Evolutionary conservation across 2,888 invertebrate species (phyloP).

Genomic region (Epinotia demarniana): DNA sequence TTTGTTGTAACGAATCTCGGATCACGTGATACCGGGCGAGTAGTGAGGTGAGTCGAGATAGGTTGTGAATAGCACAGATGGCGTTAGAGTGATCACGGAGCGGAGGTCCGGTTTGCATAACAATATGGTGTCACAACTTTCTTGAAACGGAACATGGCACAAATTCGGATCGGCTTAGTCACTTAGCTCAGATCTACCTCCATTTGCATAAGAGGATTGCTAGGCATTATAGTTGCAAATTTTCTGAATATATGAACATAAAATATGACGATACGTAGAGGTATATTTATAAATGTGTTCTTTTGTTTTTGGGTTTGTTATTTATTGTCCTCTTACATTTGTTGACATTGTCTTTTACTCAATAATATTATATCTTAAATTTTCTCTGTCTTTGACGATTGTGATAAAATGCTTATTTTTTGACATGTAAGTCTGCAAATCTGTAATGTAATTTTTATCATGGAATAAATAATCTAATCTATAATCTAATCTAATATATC

Average conservation of each 20-base stretch:
- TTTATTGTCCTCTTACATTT: too few relatives aligned
- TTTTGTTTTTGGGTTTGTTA: too few relatives aligned
- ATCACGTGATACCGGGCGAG: not conserved
- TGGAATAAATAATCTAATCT: too few relatives aligned
- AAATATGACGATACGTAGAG: too few relatives aligned
- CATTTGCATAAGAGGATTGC: conserved; percentile 70
- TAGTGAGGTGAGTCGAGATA: not conserved
- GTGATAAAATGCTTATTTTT: too few relatives aligned
- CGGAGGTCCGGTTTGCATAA: conserved; percentile 74
- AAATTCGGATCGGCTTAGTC: conserved; percentile 72
- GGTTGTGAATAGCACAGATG: not conserved
- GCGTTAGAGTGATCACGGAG: conserved; percentile 33
- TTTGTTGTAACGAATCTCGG: not conserved
- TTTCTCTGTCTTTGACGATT: too few relatives aligned
- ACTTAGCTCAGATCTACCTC: conserved; percentile 57
- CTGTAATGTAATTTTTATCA: too few relatives aligned
- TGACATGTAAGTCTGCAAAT: too few relatives aligned
- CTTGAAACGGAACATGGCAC: conserved; percentile 65
- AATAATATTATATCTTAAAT: too few relatives aligned
- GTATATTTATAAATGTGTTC: too few relatives aligned
- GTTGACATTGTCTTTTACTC: too few relatives aligned
- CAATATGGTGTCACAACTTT: conserved; percentile 67
- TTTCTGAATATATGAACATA: not conserved
- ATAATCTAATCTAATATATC: too few relatives aligned
- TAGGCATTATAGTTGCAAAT: conserved; percentile 54